These are phyloP conservation scores for Parascotia fuliginaria DNA, from an alignment of 2,888 invertebrate species.

Conservation along the genomic window DNA sequence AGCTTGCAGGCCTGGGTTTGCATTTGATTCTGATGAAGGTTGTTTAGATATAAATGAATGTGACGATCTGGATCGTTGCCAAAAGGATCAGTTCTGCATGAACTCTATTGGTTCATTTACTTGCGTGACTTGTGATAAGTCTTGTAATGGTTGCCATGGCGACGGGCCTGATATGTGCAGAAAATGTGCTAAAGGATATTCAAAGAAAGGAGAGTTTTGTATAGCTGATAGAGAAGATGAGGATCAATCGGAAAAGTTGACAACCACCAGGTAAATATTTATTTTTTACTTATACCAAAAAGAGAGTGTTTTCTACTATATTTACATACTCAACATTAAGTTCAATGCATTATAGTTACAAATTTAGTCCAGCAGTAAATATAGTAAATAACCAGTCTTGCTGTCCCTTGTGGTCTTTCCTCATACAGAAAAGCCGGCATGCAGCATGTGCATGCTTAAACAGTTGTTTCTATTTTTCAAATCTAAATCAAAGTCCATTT, in stretches of 20 bases:
- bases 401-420: no score
- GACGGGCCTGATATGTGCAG: conserved; percentile 97
- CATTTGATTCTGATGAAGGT: conserved; percentile 89
- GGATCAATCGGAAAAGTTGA: conserved; percentile 66
- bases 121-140: conserved; percentile 93
- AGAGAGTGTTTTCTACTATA: no score
- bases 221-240: conserved; percentile 85
- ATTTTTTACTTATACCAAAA: not conserved
- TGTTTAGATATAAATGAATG: conserved; percentile 96
- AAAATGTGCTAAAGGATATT: conserved; percentile 91
- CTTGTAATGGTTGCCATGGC: conserved; percentile 93
- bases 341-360: no score
- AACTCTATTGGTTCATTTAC: conserved; percentile 94
- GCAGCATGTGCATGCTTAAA: no score
- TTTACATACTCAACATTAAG: no score
- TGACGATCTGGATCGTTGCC: conserved; percentile 82
- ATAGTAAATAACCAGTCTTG: no score
- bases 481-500: no score
- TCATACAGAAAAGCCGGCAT: no score
- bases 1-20: conserved; percentile 89
- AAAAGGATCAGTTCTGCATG: conserved; percentile 92
- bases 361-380: no score
- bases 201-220: conserved; percentile 91
- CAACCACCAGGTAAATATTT: conserved; percentile 64
- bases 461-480: no score